A percentile compares a stretch with the other conserved stretches of the same genome.
Evolutionary conservation across 2,888 invertebrate species (phyloP).

Genomic region (Apocheima hispidaria): DNA sequence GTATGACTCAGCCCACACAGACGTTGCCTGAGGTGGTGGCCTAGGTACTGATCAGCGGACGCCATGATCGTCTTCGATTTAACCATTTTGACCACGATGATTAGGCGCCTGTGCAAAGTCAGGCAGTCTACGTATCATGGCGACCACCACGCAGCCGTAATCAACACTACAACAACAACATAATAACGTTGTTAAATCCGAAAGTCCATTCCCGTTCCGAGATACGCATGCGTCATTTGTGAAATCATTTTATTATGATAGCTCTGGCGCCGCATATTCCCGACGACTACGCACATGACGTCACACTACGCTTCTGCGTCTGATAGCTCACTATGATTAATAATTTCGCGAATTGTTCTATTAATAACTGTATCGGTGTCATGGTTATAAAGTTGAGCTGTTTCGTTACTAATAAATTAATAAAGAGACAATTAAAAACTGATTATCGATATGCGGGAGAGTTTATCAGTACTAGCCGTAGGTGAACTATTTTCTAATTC

Average conservation of each 20-base stretch:
- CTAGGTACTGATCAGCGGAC: too few species aligned
- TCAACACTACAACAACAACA: neutral
- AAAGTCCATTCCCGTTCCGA: neutral
- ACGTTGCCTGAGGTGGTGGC: too few species aligned
- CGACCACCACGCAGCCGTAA: neutral
- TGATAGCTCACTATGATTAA: slow-evolving; percentile 7
- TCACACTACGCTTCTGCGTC: slow-evolving; percentile 8
- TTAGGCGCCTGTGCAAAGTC: too few species aligned
- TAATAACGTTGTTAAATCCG: slow-evolving; percentile 1
- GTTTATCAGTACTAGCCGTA: neutral
- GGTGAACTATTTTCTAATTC: neutral
- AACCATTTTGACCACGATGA: too few species aligned
- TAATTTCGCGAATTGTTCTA: slow-evolving; percentile 2
- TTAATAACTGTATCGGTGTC: slow-evolving; percentile 4
- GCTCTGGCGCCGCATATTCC: slow-evolving; percentile 8
- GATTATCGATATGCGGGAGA: neutral
- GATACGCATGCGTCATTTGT: slow-evolving; percentile 8
- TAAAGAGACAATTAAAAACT: slow-evolving; percentile 3
- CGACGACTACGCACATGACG: slow-evolving; percentile 19
- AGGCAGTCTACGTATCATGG: neutral
- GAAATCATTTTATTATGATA: slow-evolving; percentile 11
- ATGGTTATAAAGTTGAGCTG: neutral
- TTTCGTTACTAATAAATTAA: neutral
- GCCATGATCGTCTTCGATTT: too few species aligned
- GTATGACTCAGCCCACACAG: too few species aligned